These are phyloP conservation scores for Aphelocoma californica DNA, from an alignment of 2,797 vertebrate species.

Conservation along the genomic window DNA sequence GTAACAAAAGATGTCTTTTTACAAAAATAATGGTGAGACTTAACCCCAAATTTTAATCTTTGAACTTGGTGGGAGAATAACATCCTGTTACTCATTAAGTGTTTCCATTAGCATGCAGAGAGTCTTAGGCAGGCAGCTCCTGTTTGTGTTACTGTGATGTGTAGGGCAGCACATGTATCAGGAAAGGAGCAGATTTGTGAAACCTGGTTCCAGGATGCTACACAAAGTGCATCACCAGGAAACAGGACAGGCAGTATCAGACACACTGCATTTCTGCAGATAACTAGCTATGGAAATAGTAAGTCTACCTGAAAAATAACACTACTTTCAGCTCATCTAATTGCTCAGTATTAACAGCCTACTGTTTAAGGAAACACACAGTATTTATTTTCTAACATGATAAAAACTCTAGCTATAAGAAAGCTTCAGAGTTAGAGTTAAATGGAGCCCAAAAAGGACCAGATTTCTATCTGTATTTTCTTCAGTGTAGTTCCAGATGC, in stretches of 20 bases:
- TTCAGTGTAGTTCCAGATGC: constrained; percentile 14
- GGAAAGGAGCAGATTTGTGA: constrained; percentile 52
- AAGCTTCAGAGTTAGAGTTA: not conserved
- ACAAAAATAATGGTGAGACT: constrained; percentile 63
- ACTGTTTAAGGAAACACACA: not conserved
- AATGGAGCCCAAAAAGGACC: not conserved
- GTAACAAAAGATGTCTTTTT: constrained; percentile 66
- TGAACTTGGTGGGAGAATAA: constrained; percentile 40
- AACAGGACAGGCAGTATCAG: not conserved
- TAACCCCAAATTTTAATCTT: constrained; percentile 74
- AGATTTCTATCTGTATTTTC: constrained; percentile 7
- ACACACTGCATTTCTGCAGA: not conserved
- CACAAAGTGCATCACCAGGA: constrained; percentile 34
- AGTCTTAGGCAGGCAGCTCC: constrained; percentile 49
- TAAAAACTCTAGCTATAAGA: not conserved
- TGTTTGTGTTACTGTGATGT: constrained; percentile 31
- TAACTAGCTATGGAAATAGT: not conserved
- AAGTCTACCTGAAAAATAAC: not conserved
- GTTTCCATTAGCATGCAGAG: constrained; percentile 41
- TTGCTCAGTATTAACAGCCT: not conserved
- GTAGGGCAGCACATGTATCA: constrained; percentile 27
- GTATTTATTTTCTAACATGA: not conserved
- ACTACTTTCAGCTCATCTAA: not conserved
- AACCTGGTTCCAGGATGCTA: constrained; percentile 21
- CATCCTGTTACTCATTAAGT: constrained; percentile 68